Evolutionary conservation across 2,797 vertebrate species (phyloP).

Genomic region (Dendrocincla tyrannina): DNA sequence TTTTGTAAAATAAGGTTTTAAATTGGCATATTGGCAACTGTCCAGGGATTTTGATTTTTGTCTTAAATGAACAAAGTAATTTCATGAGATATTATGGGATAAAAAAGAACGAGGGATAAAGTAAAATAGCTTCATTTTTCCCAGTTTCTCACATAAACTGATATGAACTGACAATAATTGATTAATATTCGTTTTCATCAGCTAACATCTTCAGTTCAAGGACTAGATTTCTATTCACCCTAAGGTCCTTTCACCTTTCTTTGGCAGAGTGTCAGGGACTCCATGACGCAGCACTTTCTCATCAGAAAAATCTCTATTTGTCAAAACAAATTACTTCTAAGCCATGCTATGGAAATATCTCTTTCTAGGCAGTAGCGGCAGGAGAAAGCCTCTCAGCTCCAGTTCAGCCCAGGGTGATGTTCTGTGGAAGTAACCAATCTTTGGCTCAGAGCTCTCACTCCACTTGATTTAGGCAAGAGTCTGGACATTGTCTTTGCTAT

Average conservation of each 20-base stretch:
- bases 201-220: not conserved
- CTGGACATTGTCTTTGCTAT: not conserved
- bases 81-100: not conserved
- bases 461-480: not conserved
- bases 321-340: constrained; percentile 35
- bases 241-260: not conserved
- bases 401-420: not conserved
- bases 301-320: constrained; percentile 25
- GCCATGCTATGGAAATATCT: not conserved
- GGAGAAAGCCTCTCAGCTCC: not conserved
- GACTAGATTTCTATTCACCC: not conserved
- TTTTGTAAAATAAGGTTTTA: not conserved
- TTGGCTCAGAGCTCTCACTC: not conserved
- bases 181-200: not conserved
- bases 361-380: not conserved
- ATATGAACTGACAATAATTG: not conserved
- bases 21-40: not conserved
- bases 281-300: constrained; percentile 13
- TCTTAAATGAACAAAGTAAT: not conserved
- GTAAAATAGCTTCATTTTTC: not conserved
- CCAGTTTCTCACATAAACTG: not conserved
- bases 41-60: not conserved
- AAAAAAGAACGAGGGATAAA: not conserved
- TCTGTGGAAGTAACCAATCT: not conserved
- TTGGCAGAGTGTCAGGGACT: constrained; percentile 31